Conservation (phyloP, 2,797 vertebrate species). For the Miichthys miiuy region DNA sequence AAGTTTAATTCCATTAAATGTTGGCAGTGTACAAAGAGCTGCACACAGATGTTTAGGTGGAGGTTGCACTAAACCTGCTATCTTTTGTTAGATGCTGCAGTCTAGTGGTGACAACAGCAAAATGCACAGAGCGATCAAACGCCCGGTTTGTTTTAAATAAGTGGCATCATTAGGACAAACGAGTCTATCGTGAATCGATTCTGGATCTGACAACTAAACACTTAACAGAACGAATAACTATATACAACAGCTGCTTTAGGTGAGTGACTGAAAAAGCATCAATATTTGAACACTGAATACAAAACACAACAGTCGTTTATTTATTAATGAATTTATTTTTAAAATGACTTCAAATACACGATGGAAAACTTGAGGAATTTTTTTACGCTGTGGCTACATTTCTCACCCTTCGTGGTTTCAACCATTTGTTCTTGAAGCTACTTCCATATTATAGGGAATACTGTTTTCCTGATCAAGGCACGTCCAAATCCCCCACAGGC, state of each 20-base stretch:
- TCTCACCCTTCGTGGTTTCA: constrained; percentile 39
- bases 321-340: constrained; percentile 78
- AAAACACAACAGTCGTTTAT: constrained; percentile 42
- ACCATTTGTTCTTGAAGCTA: constrained; percentile 39
- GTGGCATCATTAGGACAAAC: background rate
- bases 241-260: background rate
- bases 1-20: background rate
- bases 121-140: background rate
- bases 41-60: background rate
- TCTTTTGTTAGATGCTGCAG: constrained; percentile 40
- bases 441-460: constrained; percentile 48
- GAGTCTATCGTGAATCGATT: background rate
- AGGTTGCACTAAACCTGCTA: background rate
- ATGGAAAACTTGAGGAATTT: constrained; percentile 57
- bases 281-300: background rate
- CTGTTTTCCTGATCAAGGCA: constrained; percentile 68
- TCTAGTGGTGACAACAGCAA: constrained; percentile 47
- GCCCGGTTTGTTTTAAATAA: background rate
- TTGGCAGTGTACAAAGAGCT: background rate
- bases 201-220: background rate
- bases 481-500: constrained; percentile 47
- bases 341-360: constrained; percentile 71
- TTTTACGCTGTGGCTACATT: constrained; percentile 50
- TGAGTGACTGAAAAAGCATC: background rate
- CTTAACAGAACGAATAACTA: too few species aligned